A percentile compares a stretch with the other conserved stretches of the same genome.
These are phyloP conservation scores for Papilio elwesi DNA, from an alignment of 2,888 invertebrate genomes.

Conservation along the genomic window DNA sequence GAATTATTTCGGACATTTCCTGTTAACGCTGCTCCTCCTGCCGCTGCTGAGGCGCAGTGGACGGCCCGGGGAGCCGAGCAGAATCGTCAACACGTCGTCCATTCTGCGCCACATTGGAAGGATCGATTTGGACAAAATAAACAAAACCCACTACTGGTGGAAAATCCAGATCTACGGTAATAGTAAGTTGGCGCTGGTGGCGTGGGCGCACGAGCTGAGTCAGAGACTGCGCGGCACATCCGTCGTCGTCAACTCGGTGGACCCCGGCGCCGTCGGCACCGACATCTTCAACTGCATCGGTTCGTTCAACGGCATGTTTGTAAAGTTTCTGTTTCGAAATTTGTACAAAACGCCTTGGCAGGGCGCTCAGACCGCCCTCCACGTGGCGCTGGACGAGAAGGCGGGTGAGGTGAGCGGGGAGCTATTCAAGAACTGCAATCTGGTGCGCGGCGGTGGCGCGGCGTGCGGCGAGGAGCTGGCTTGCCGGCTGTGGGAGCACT, in stretches of 20 bases:
- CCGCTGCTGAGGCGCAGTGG: slow-evolving; percentile 88
- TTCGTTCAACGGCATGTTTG: slow-evolving; percentile 80
- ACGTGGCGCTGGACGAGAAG: slow-evolving; percentile 89
- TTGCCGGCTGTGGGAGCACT: slow-evolving; percentile 91
- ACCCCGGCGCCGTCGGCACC: slow-evolving; percentile 93
- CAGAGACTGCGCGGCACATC: slow-evolving; percentile 85
- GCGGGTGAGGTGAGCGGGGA: slow-evolving; percentile 86
- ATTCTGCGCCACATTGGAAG: slow-evolving; percentile 88
- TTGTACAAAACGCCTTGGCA: slow-evolving; percentile 90
- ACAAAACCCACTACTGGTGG: slow-evolving; percentile 84
- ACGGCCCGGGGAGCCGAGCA: slow-evolving; percentile 84
- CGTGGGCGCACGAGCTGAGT: slow-evolving; percentile 89
- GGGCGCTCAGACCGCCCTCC: slow-evolving; percentile 92
- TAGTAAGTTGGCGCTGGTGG: slow-evolving; percentile 89
- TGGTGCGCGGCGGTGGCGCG: slow-evolving; percentile 73
- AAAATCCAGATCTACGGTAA: slow-evolving; percentile 81
- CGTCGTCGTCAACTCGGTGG: slow-evolving; percentile 91
- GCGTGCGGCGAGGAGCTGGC: slow-evolving; percentile 87
- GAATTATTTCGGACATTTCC: slow-evolving; percentile 96
- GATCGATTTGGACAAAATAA: slow-evolving; percentile 87
- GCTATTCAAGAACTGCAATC: slow-evolving; percentile 90
- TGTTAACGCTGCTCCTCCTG: slow-evolving; percentile 94
- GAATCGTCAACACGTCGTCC: slow-evolving; percentile 92
- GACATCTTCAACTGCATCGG: slow-evolving; percentile 86
- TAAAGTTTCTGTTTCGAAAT: slow-evolving; percentile 85